Conservation (phyloP, 2,888 invertebrate species). For the Willowsia nigromaculata region DNA sequence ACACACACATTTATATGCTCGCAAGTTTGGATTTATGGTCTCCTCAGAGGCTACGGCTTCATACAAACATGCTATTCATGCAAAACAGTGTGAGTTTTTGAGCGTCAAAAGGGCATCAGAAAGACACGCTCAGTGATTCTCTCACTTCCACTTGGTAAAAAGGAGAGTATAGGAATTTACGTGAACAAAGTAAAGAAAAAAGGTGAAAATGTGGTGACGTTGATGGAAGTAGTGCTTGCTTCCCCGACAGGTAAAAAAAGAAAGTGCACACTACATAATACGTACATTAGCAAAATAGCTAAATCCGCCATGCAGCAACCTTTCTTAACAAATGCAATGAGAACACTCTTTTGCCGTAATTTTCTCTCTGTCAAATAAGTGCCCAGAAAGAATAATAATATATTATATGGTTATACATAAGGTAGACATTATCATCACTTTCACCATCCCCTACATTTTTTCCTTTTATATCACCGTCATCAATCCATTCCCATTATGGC, state of each 20-base stretch:
- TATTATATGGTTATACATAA: not conserved
- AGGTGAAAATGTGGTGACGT: slow-evolving; percentile 6
- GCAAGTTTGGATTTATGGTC: not conserved
- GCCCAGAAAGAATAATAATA: not conserved
- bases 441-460: not conserved
- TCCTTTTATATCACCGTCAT: not conserved
- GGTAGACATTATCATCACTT: not conserved
- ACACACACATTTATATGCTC: not conserved
- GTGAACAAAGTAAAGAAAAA: slow-evolving; percentile 26
- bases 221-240: not conserved
- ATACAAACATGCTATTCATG: not conserved
- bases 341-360: not conserved
- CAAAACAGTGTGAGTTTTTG: not conserved
- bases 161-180: not conserved
- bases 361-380: not conserved
- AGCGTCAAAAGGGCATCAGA: not conserved
- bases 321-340: not conserved
- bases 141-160: not conserved
- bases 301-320: not conserved
- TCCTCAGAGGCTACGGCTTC: not conserved
- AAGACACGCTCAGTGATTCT: slow-evolving; percentile 26
- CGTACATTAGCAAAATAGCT: not conserved
- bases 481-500: slow-evolving; percentile 7
- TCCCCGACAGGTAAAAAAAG: not conserved
- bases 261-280: not conserved